These are phyloP conservation scores for Volucella zonaria DNA, from an alignment of 2,888 invertebrate genomes.

Conservation along the genomic window DNA sequence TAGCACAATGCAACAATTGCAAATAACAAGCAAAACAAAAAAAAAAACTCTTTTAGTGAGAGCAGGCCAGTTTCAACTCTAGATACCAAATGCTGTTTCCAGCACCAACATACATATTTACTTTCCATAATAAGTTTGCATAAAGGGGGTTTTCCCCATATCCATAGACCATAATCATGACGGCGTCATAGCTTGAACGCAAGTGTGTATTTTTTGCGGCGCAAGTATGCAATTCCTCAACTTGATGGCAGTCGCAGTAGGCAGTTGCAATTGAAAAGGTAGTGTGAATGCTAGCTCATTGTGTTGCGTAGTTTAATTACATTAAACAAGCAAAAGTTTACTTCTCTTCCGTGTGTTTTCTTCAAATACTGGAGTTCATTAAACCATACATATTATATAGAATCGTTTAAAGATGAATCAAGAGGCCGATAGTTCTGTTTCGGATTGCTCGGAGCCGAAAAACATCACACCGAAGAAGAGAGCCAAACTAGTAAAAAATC, in stretches of 20 bases:
- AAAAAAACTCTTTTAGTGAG: constrained; percentile 3
- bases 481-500: background rate
- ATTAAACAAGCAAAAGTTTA: constrained; percentile 11
- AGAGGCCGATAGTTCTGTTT: constrained; percentile 11
- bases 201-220: constrained; percentile 9
- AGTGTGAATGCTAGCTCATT: too few species aligned
- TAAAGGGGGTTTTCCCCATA: background rate
- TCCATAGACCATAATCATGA: constrained; percentile 1
- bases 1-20: background rate
- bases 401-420: constrained; percentile 18
- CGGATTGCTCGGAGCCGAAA: constrained; percentile 16
- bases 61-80: background rate
- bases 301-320: too few species aligned
- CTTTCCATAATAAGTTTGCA: constrained; percentile 12
- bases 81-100: background rate
- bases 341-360: too few species aligned
- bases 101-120: constrained; percentile 3
- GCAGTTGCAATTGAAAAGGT: constrained; percentile 1
- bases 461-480: background rate
- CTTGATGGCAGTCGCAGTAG: constrained; percentile 11
- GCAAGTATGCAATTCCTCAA: constrained; percentile 12
- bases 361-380: background rate
- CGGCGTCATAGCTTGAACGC: background rate
- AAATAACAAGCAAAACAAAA: background rate
- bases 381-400: constrained; percentile 1